Evolutionary conservation across 2,113 vertebrate species (phyloP).

Genomic region (Peromyscus maniculatus): DNA sequence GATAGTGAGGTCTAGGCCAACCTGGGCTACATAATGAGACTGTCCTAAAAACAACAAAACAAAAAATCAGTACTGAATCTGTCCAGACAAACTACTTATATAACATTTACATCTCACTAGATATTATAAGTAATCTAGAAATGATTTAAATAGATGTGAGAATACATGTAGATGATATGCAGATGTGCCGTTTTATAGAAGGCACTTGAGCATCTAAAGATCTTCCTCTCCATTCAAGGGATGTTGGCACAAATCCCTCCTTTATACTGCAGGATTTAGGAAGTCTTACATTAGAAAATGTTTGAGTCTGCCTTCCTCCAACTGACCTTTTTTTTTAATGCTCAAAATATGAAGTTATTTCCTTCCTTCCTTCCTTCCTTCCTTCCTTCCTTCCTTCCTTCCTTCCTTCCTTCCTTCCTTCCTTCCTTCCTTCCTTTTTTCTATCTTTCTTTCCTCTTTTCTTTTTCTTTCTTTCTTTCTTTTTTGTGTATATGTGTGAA

Average conservation of each 20-base stretch:
- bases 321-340: background rate
- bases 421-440: no score
- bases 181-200: background rate
- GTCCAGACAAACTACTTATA: background rate
- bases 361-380: no score
- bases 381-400: no score
- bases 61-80: background rate
- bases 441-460: no score
- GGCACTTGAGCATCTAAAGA: background rate
- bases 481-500: background rate
- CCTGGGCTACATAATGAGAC: background rate
- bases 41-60: background rate
- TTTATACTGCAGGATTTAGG: background rate
- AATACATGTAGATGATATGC: background rate
- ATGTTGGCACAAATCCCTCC: background rate
- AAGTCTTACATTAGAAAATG: background rate
- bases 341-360: background rate
- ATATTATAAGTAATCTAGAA: background rate
- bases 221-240: background rate
- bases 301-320: background rate
- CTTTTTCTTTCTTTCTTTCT: no score
- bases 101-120: background rate
- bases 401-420: no score
- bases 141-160: background rate
- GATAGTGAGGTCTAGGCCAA: background rate